These are phyloP conservation scores for Bombus confusus DNA, from an alignment of 1,140 invertebrate genomes.

Conservation along the genomic window DNA sequence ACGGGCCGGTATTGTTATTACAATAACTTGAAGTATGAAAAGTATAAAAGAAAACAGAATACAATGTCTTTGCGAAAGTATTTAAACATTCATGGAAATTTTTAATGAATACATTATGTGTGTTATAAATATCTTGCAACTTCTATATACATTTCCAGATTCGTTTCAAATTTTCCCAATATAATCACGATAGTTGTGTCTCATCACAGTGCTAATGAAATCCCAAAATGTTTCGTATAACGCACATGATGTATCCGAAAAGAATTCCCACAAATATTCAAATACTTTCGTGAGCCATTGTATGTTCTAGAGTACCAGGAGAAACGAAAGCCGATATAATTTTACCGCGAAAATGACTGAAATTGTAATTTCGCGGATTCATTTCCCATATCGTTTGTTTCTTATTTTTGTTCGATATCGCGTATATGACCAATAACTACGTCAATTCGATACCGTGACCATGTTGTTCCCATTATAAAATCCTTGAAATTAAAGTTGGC, in stretches of 20 bases:
- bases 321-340: not conserved
- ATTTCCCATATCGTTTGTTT: constrained; percentile 3
- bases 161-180: too few relatives aligned
- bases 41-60: not conserved
- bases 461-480: not conserved
- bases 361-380: not conserved
- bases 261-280: too few relatives aligned
- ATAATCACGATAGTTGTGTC: too few relatives aligned
- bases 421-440: too few relatives aligned
- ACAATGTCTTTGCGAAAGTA: not conserved
- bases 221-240: too few relatives aligned
- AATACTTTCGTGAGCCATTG: not conserved
- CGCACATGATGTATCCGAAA: too few relatives aligned
- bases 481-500: not conserved
- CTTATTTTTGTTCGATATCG: not conserved
- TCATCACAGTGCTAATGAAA: too few relatives aligned
- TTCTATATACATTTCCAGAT: too few relatives aligned
- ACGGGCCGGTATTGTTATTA: not conserved
- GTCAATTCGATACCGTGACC: not conserved
- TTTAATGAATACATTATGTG: not conserved
- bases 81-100: too few relatives aligned
- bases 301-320: too few relatives aligned
- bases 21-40: not conserved
- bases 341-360: not conserved
- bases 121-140: not conserved